Conservation (phyloP, 2,888 invertebrate species). For the Philopedon plagiatum region DNA sequence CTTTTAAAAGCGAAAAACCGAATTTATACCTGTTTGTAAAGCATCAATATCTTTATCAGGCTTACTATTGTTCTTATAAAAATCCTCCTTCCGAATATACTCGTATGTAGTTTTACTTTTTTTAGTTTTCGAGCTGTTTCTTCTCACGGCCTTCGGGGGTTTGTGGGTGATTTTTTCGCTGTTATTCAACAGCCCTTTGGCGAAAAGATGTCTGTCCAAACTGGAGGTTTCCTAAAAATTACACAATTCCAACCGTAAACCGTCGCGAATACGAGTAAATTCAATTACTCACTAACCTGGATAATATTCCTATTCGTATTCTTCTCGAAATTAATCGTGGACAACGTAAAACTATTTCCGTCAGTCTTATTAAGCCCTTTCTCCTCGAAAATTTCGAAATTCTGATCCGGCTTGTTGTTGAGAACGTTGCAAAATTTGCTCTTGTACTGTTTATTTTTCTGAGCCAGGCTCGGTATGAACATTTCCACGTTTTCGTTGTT, state of each 20-base stretch:
- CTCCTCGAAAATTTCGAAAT: conserved; percentile 63
- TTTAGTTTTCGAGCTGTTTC: conserved; percentile 74
- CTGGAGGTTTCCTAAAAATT: conserved; percentile 63
- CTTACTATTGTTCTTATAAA: conserved; percentile 60
- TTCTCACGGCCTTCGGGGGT: conserved; percentile 80
- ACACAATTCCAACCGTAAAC: too few relatives aligned
- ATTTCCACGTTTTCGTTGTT: conserved; percentile 64
- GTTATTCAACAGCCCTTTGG: conserved; percentile 64
- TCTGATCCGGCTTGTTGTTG: conserved; percentile 67
- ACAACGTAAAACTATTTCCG: conserved; percentile 55
- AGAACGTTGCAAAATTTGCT: conserved; percentile 68
- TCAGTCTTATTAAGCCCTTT: conserved; percentile 53
- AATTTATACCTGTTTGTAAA: conserved; percentile 2
- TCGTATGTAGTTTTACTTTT: conserved; percentile 66
- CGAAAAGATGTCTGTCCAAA: conserved; percentile 68
- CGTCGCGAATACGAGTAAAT: too few relatives aligned
- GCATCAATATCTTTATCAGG: conserved; percentile 5
- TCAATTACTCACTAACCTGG: too few relatives aligned
- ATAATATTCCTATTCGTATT: conserved; percentile 59
- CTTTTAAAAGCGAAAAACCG: too few relatives aligned
- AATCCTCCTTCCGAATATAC: conserved; percentile 67
- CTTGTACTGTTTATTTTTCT: conserved; percentile 73
- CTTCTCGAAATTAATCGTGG: conserved; percentile 59
- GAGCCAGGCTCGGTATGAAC: conserved; percentile 73
- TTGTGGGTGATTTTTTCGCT: conserved; percentile 76